Evolutionary conservation across 2,888 invertebrate species (phyloP), one percentile per base, ranked within the genome.

Genomic region (Cephus sareptanus): DNA sequence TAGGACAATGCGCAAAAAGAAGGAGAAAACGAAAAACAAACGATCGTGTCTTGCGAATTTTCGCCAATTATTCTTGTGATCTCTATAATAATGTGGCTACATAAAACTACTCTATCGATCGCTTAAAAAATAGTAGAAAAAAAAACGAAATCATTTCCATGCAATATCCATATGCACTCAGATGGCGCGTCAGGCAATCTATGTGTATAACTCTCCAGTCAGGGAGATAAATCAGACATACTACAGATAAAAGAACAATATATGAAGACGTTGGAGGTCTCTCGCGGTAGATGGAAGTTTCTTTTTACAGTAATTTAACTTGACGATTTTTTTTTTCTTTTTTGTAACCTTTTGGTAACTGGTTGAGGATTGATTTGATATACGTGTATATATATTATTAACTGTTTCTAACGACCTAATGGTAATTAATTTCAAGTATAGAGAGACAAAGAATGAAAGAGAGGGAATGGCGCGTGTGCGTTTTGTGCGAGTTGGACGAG

Each of bases 321-420:
- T 85, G 81, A 81, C 83, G 86, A 86, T 76, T 83, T 86, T 83
- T 85, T 84, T 86, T 89, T 89, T 88, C 84, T 83, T 84, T 88
- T 80, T 56, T 56, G 56, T 56, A 56, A 56, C 56, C 56, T 56
- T 83, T 86, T 85, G 84, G 85, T 88, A 89, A 86, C 84, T 88
- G 88, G 86, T 88, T 89, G 86, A 88, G 87, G 87, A 89, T 88
- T 87, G 84, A 86, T 86, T 85, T 84, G 81, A 87, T 87, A 85
- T 85, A 87, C 81, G 81, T 89, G 86, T 88, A 87, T 79, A 87
- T 87, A 79, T 83, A 83, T 83, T 86, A 86, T 86, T 87, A 88
- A 81, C 85, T 87, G 84, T 87, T 83, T 88, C 85, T 89, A 90
- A 90, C 85, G 85, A 87, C 85, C 81, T 89, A 87, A 87, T 87